phyloP scores from a whole-genome alignment of 2,888 invertebrate genomes.

The Hirtodrosophila histrioides region DNA sequence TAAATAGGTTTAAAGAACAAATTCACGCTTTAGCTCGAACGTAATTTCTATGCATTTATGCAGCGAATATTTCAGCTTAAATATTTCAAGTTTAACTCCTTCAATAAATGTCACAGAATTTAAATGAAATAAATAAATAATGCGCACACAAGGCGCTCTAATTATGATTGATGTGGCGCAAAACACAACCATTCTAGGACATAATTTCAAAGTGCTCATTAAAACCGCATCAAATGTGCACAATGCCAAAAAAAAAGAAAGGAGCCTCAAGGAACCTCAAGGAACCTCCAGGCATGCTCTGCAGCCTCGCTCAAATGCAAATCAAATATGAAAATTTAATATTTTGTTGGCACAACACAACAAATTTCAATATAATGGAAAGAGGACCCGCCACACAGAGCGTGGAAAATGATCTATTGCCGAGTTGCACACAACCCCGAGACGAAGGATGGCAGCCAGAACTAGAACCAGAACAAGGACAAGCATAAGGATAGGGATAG shows the following conservation, averaged over 20 bases:
- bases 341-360: constrained; percentile 82
- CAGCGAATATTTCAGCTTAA: too few relatives aligned
- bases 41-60: too few relatives aligned
- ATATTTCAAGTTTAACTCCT: background rate
- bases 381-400: constrained; percentile 53
- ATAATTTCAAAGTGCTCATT: constrained; percentile 62
- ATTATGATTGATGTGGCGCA: constrained; percentile 76
- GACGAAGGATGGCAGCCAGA: constrained; percentile 7
- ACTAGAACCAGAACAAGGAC: too few relatives aligned
- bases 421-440: constrained; percentile 25
- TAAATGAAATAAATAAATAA: constrained; percentile 4
- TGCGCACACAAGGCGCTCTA: constrained; percentile 64
- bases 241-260: constrained; percentile 47
- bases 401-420: constrained; percentile 79
- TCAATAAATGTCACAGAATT: constrained; percentile 11
- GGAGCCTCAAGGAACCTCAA: constrained; percentile 19
- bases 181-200: constrained; percentile 24
- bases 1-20: too few relatives aligned
- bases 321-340: constrained; percentile 81
- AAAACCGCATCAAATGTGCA: constrained; percentile 76
- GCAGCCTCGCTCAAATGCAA: constrained; percentile 53
- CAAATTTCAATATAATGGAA: constrained; percentile 74
- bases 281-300: constrained; percentile 13
- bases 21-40: too few relatives aligned
- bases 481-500: constrained; percentile 2